Base-by-base conservation (phyloP, 2,113 vertebrate species). In the Colius striatus region DNA sequence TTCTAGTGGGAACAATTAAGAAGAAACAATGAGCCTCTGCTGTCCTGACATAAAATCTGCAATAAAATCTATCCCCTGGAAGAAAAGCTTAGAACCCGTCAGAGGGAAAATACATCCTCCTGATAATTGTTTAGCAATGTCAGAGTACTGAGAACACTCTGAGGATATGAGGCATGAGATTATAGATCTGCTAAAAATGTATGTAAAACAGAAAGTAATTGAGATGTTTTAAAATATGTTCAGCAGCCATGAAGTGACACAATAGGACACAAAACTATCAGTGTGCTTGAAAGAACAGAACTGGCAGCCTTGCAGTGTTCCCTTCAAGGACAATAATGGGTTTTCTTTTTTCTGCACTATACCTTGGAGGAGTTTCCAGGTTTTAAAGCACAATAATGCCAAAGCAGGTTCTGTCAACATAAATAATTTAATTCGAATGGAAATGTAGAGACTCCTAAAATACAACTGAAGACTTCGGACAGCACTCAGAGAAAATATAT, bases 111-210 rank as follows among this genome's bases (percentile, higher is more conserved):
- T 80, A 67, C 23, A 74, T 74, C 63, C 82, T 86, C 63, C 45
- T 83, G 93, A 66, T 92, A 95, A 92, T 85, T 91, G 91, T 90
- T 91, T 86, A 83, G 88, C 74, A 60, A 60, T 77, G 43, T 51
- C 63, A 88, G 71, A 88, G 73, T 23, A 66, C 55, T 67, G 94
- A 95, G 65, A 78, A 95, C 36, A 25, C 60, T 92, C 66, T 74
- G 80, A 92, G 78, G 78, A 91, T 90, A 90, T 88, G 82, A 96
- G 75, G 87, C 96, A 93, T 93, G 90, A 91, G 84, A 96, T 93
- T 95, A 84, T 63, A 86, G 72, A 77, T 80, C 84, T 88, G 93
- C 89, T 95, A 94, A 96, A 96, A 96, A 96, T 51, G 84, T 75
- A 91, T 78, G 75, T 95, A 91, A 94, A 95, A 85, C 16, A 71